A percentile compares a stretch with the other conserved stretches of the same genome.
These are phyloP conservation scores for Helicoverpa armigera DNA, from an alignment of 1,140 invertebrate genomes.

Conservation along the genomic window DNA sequence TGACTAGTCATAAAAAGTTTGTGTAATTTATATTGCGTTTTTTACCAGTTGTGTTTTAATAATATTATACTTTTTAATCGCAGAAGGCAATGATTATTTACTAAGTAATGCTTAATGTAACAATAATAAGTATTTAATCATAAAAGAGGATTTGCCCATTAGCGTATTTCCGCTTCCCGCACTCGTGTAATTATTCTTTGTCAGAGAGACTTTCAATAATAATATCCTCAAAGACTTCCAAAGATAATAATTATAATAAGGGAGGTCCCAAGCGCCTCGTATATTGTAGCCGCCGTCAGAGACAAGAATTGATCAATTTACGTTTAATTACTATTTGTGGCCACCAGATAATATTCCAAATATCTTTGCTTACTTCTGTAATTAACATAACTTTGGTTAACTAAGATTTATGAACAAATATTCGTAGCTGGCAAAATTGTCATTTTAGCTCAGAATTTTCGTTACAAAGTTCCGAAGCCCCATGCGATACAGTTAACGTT, in stretches of 20 bases:
- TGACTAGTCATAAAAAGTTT: too few relatives aligned
- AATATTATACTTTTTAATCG: too few relatives aligned
- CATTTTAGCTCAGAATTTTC: too few relatives aligned
- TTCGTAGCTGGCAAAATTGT: too few relatives aligned
- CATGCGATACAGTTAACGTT: too few relatives aligned
- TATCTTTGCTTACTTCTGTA: too few relatives aligned
- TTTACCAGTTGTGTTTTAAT: not conserved
- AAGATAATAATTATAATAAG: not conserved
- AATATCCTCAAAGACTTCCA: conserved; percentile 4
- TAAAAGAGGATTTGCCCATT: not conserved
- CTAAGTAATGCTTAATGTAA: too few relatives aligned
- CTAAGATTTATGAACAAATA: too few relatives aligned
- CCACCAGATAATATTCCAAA: too few relatives aligned
- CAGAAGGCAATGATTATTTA: too few relatives aligned
- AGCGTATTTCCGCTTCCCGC: not conserved
- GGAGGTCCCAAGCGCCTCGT: not conserved
- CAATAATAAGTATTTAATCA: not conserved
- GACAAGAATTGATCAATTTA: conserved; percentile 22
- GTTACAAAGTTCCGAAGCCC: too few relatives aligned
- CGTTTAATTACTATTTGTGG: conserved; percentile 19
- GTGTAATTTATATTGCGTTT: not conserved
- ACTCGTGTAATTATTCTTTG: not conserved
- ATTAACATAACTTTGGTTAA: too few relatives aligned
- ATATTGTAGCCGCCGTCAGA: not conserved
- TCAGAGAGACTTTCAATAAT: conserved; percentile 6